Evolutionary conservation across 2,888 invertebrate species (phyloP).

Genomic region (Noctua janthina): DNA sequence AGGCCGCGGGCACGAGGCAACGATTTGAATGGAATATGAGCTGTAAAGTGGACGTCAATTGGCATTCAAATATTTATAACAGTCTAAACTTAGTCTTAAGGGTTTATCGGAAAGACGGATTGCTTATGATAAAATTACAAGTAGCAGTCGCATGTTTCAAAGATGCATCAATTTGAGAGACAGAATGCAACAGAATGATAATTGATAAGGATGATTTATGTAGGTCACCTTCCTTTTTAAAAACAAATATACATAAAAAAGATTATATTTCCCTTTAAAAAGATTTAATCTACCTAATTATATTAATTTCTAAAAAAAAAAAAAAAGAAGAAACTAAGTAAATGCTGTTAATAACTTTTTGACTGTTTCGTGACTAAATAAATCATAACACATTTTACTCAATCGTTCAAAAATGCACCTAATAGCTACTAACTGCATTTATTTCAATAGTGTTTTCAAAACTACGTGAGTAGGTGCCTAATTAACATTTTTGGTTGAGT

Average conservation of each 20-base stretch:
- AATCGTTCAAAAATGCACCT: not conserved
- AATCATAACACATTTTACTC: not conserved
- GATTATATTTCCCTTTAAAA: not conserved
- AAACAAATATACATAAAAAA: not conserved
- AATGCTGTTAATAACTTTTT: not conserved
- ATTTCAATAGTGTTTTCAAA: not conserved
- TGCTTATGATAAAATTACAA: constrained; percentile 2
- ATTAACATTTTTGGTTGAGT: not conserved
- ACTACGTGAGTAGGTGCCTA: not conserved
- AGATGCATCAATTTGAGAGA: not conserved
- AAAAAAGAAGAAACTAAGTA: not conserved
- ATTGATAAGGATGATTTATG: constrained; percentile 1
- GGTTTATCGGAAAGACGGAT: constrained; percentile 12
- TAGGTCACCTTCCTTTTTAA: not conserved
- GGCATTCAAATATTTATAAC: constrained; percentile 23
- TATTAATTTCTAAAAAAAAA: not conserved
- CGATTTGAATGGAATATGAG: constrained; percentile 53
- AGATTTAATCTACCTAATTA: not conserved
- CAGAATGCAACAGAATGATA: not conserved
- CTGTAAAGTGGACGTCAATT: constrained; percentile 23
- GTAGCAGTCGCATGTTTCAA: not conserved
- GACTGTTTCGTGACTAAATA: not conserved
- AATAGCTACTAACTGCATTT: not conserved
- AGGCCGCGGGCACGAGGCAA: constrained; percentile 30
- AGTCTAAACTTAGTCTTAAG: not conserved